A percentile compares a stretch with the other conserved stretches of the same genome.
phyloP scores from a whole-genome alignment of 2,113 vertebrate species.

The Anas platyrhynchos region DNA sequence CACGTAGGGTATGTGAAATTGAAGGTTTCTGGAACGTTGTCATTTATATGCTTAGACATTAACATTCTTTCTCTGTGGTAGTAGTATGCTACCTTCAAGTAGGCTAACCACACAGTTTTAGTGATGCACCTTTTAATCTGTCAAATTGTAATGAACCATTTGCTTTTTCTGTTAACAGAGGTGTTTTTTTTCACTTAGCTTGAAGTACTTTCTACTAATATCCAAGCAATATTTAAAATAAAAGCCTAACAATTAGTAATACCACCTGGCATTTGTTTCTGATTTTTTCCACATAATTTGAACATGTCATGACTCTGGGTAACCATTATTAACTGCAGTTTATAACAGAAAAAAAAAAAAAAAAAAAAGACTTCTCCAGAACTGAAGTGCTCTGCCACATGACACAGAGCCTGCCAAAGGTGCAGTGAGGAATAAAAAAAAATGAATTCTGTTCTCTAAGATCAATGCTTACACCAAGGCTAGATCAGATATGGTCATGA shows the following conservation, averaged over 20 bases:
- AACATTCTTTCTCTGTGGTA: background rate
- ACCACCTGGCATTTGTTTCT: background rate
- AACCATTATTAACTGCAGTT: background rate
- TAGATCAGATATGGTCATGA: background rate
- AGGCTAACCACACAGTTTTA: background rate
- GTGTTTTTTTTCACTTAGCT: background rate
- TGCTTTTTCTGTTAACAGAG: background rate
- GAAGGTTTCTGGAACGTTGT: background rate
- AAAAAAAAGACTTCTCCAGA: background rate
- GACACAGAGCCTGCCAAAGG: background rate
- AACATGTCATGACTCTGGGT: background rate
- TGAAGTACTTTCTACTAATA: background rate
- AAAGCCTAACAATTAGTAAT: conserved; percentile 17
- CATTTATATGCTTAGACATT: background rate
- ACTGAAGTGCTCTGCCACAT: background rate
- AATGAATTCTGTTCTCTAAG: background rate
- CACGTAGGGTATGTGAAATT: background rate
- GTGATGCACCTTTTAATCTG: background rate
- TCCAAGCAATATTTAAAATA: conserved; percentile 35
- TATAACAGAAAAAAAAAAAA: background rate
- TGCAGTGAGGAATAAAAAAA: background rate
- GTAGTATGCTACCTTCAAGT: background rate
- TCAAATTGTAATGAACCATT: background rate
- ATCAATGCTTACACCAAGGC: background rate
- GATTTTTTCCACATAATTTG: background rate